These are phyloP conservation scores for Oxyruncus cristatus DNA, from an alignment of 2,113 vertebrate genomes.

Conservation along the genomic window DNA sequence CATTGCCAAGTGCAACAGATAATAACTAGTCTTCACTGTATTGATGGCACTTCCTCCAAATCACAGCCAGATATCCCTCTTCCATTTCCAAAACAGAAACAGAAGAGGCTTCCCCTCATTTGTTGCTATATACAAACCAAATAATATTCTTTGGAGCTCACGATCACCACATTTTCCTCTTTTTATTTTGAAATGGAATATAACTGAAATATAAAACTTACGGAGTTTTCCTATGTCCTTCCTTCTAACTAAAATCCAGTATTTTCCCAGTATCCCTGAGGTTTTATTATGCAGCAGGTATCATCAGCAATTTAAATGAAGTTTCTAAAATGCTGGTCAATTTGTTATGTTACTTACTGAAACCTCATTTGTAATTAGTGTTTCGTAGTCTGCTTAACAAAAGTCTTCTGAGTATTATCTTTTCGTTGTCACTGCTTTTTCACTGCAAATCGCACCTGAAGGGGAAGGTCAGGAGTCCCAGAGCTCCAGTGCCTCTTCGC, in stretches of 20 bases:
- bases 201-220: background rate
- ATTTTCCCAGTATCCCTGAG: background rate
- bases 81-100: background rate
- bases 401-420: background rate
- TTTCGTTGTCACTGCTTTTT: background rate
- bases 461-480: background rate
- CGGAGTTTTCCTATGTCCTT: background rate
- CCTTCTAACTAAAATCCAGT: background rate
- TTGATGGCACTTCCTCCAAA: background rate
- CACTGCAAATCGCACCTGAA: background rate
- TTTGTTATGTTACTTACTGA: background rate
- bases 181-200: background rate
- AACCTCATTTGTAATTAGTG: background rate
- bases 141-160: background rate
- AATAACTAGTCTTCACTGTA: background rate
- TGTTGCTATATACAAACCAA: background rate
- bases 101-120: background rate
- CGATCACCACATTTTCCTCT: background rate
- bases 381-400: background rate
- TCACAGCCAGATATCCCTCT: background rate
- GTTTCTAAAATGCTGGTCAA: background rate
- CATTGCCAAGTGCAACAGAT: slow-evolving; percentile 38
- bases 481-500: background rate
- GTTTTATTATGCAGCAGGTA: background rate
- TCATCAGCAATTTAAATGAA: background rate